Base-by-base conservation (phyloP, 2,888 invertebrate species). In the Andrena hattorfiana region DNA sequence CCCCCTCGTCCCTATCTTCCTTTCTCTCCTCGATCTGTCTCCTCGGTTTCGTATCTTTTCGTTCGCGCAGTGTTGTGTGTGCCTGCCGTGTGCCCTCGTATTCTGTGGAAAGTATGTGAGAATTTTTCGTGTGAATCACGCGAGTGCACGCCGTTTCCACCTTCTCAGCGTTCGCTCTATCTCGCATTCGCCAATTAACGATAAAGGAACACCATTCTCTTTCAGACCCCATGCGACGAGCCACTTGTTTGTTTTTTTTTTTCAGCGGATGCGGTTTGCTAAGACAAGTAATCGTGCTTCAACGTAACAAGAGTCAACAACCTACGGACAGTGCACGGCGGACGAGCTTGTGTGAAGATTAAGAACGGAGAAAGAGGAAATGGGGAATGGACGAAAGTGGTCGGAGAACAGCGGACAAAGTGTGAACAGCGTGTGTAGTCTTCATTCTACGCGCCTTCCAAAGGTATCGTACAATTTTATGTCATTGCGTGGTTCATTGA, bases 91-190 rank as follows among this genome's bases (percentile, higher is more conserved):
- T 94, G 93, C 93, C 94, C 94, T 94, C 93, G 94, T 94, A 94
- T 94, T 94, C 94, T 94, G 94, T 93, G 94, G 92, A 94, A 94
- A 94, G 91, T 91, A 93, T 94, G 94, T 93, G 91, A 92, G 90
- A 92, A 92, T 92, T 90, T 42, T 90, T 91, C 80, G 92, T 93
- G 93, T 93, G 82, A 92, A 81, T 78, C 67, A 90, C 83, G 87
- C 84, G 87, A 77, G 68, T 76, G 77, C 75, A 10, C 30, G 30
- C 10, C 48, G 42, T 28, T 56, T 54, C 64, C 67, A 13, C 59
- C 73, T 69, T 28, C 62, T 70, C 84, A 72, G 54, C 77, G 62
- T 42, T 82, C 69, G 49, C 13, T 67, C 68, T 56, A 26, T 73
- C 71, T 77, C 60, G 77, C 59, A 76, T 51, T 16, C 7, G n/a